Evolutionary conservation across 2,888 invertebrate genomes (phyloP), one percentile per base, ranked within the genome.

Genomic region (Andrena dorsata): DNA sequence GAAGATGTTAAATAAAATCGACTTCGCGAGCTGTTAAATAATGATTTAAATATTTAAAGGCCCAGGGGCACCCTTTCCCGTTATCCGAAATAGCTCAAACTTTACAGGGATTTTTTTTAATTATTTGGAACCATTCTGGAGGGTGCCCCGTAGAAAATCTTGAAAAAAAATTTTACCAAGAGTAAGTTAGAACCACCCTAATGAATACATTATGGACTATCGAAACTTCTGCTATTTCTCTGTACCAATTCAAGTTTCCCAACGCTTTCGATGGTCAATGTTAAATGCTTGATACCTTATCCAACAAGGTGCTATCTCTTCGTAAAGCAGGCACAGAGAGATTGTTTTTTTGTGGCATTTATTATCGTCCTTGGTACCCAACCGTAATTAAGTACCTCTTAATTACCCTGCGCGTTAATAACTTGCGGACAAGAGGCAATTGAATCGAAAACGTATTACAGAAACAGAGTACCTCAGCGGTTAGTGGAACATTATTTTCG

Each of bases 191-290:
- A n/a, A n/a, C n/a, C n/a, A n/a, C n/a, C n/a, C n/a, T n/a, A n/a
- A n/a, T n/a, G n/a, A n/a, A 13, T 41, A 41, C 41, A 41, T 41
- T 41, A 13, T 41, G 41, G 41, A 41, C 4, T 3, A 13, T 41
- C 3, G 41, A 41, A 41, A 41, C 28, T 16, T 47, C 10, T 13
- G 30, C 35, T 41, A 49, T 32, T 30, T 49, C 7, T 30, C 16
- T 49, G n/a, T 49, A 26, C 32, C 30, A 8, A 16, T 32, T 68
- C 8, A 32, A 49, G 26, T 60, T 28, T 63, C 64, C 63, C 47
- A 66, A 76, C 71, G 75, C 28, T 51, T 79, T 75, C 71, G 63
- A 83, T 68, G 68, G 56, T 64, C 69, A 49, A 60, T 65, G 58
- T 41, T 60, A 60, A 74, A 78, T 56, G 23, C 49, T 49, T 53